Base-by-base conservation (phyloP, 2,797 vertebrate genomes). In the Siniperca undulata region DNA sequence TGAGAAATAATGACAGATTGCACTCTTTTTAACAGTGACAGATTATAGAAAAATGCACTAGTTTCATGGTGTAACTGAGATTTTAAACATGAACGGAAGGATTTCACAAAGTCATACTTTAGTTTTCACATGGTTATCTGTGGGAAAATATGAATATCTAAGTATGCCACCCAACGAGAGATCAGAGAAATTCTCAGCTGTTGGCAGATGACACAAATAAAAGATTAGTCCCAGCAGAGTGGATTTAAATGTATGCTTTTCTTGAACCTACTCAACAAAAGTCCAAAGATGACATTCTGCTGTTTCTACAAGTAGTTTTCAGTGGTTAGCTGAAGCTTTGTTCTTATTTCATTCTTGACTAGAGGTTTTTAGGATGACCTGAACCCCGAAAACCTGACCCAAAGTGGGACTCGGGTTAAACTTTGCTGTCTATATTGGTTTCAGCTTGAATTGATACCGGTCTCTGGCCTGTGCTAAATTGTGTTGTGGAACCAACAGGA, bases 1-100 rank as follows among this genome's bases (percentile, higher is more conserved):
- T 58, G 71, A 85, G 81, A 91, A 84, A 82, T 79, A 65, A 88
- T 71, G 62, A 78, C 92, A 93, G 93, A 94, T 86, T 94, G 94
- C 95, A 94, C 92, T 92, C 90, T 27, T 52, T 71, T 3, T 53
- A 65, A 59, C 61, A 52, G 70, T 16, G 53, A 73, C 12, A 20
- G 50, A 22, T 40, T 30, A 66, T 13, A 19, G 16, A 7, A 27
- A 22, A 36, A 65, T n/a, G 8, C 2, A 27, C 10, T 12, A 34
- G 62, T 38, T 60, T 48, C 19, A 40, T 74, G 62, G 42, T 72
- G 38, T 8, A 40, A 40, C 38, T 40, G 38, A 40, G 36, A 40
- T 40, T 58, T 69, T 64, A 20, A 44, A 55, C 64, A 24, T 8
- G 8, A 68, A 53, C 38, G 9, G 4, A 72, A 40, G 16, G n/a